These are phyloP conservation scores for Daubentonia madagascariensis DNA, from an alignment of 2,113 vertebrate genomes.

Conservation along the genomic window DNA sequence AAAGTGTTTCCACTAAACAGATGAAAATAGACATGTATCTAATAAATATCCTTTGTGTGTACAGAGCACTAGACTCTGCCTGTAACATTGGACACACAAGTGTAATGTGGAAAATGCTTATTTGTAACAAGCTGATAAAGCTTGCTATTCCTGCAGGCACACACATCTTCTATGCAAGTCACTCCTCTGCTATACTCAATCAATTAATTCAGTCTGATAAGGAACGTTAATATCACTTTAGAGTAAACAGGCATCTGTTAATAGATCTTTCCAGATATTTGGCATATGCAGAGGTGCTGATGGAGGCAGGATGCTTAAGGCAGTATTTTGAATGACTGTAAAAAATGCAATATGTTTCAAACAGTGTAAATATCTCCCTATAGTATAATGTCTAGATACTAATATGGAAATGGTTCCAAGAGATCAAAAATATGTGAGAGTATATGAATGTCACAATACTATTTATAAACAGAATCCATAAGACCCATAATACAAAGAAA, in stretches of 20 bases:
- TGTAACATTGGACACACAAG: not conserved
- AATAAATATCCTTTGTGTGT: not conserved
- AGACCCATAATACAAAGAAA: not conserved
- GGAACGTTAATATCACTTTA: conserved; percentile 58
- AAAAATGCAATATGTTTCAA: conserved; percentile 48
- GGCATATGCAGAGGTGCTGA: not conserved
- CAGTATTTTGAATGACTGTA: conserved; percentile 32
- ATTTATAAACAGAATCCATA: not conserved
- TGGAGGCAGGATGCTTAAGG: conserved; percentile 30
- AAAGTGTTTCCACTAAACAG: not conserved
- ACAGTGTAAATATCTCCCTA: conserved; percentile 34
- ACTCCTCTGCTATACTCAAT: conserved; percentile 22
- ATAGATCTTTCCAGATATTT: conserved; percentile 64
- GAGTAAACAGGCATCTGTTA: conserved; percentile 51
- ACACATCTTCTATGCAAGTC: not conserved
- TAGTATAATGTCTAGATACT: conserved; percentile 4
- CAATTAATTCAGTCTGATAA: conserved; percentile 69
- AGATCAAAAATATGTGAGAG: conserved; percentile 27
- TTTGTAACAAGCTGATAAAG: not conserved
- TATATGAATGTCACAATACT: not conserved
- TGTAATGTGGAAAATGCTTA: not conserved
- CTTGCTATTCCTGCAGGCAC: not conserved
- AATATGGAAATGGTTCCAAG: conserved; percentile 2
- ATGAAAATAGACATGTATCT: not conserved
- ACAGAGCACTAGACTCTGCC: not conserved